A percentile compares a stretch with the other conserved stretches of the same genome.
phyloP scores from a whole-genome alignment of 2,797 vertebrate genomes.

The Lacerta agilis region DNA sequence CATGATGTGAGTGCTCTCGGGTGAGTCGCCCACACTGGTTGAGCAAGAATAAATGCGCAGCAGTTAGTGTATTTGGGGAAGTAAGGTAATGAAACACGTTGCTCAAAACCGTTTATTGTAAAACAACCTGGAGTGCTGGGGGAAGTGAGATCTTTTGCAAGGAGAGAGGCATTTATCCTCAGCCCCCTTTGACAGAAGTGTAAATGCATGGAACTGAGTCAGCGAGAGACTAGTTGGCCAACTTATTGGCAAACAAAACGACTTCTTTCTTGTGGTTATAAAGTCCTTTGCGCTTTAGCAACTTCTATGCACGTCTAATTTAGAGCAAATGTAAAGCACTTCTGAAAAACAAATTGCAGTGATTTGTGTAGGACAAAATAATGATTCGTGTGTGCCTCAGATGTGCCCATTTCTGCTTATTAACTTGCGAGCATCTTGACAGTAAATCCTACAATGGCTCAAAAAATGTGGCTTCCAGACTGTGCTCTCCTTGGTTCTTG shows the following conservation, averaged over 20 bases:
- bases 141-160: slow-evolving; percentile 40
- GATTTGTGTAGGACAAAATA: background rate
- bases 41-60: slow-evolving; percentile 5
- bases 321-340: background rate
- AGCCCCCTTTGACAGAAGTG: background rate
- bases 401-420: background rate
- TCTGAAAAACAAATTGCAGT: background rate
- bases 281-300: background rate
- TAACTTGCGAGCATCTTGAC: background rate
- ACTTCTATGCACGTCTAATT: background rate
- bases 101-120: slow-evolving; percentile 25
- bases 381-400: background rate
- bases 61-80: slow-evolving; percentile 26
- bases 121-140: background rate
- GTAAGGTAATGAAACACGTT: slow-evolving; percentile 24
- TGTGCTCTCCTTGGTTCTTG: background rate
- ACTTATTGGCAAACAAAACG: background rate
- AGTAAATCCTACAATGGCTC: background rate
- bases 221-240: background rate
- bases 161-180: background rate
- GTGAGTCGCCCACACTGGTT: slow-evolving; percentile 3
- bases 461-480: background rate
- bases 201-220: slow-evolving; percentile 5
- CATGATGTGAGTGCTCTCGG: background rate
- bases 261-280: background rate